A percentile compares a stretch with the other conserved stretches of the same genome.
phyloP scores from a whole-genome alignment of 2,113 vertebrate genomes.

The Hyperopisus bebe region DNA sequence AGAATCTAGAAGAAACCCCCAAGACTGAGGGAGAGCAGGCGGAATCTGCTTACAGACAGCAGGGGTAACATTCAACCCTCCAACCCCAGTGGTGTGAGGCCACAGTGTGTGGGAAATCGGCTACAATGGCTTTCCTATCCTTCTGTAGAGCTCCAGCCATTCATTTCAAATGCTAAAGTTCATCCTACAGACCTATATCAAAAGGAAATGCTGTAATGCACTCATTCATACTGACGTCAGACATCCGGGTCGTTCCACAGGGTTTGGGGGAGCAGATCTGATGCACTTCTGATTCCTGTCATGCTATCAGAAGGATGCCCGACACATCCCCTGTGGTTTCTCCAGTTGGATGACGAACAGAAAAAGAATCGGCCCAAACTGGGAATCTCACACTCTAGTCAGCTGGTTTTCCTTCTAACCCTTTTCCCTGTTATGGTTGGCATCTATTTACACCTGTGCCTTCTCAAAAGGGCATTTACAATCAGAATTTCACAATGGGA shows the following conservation, averaged over 20 bases:
- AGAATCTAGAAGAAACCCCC: not conserved
- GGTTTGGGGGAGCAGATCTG: not conserved
- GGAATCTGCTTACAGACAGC: not conserved
- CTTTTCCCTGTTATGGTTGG: not conserved
- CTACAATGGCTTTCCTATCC: not conserved
- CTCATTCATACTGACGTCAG: not conserved
- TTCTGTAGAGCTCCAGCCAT: not conserved
- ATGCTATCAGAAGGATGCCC: not conserved
- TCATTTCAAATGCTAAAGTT: not conserved
- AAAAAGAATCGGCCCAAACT: not conserved
- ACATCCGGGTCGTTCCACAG: not conserved
- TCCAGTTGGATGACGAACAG: not conserved
- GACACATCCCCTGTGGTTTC: not conserved
- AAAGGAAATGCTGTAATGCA: not conserved
- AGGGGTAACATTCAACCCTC: not conserved
- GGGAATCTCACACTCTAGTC: not conserved
- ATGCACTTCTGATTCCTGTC: not conserved
- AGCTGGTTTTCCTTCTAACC: not conserved
- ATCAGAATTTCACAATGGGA: not conserved
- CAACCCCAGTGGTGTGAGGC: not conserved
- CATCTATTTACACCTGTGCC: not conserved
- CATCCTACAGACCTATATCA: not conserved
- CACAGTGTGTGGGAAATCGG: not conserved
- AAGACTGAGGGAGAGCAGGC: not conserved
- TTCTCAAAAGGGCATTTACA: not conserved